Percentiles rank a stretch among this genome's conserved stretches.
Evolutionary conservation across 2,797 vertebrate genomes (phyloP).

Genomic region (Pangasius sanitwongsei): DNA sequence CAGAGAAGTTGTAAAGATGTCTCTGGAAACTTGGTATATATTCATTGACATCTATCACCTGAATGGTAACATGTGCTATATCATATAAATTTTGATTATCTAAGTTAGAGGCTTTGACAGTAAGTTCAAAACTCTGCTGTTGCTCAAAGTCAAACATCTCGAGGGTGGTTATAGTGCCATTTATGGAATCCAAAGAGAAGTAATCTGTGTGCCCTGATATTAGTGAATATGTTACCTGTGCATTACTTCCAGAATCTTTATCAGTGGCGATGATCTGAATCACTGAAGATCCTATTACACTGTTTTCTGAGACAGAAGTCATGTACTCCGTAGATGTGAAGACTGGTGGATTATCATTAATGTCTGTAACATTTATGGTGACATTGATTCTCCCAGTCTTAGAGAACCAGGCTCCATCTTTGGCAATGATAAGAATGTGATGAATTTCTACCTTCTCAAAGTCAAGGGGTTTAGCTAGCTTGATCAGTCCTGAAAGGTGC

Average conservation of each 20-base stretch:
- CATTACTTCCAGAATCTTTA: constrained; percentile 71
- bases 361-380: constrained; percentile 71
- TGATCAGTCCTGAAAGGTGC: constrained; percentile 71
- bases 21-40: constrained; percentile 70
- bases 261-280: constrained; percentile 68
- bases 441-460: constrained; percentile 69
- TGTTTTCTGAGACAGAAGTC: constrained; percentile 71
- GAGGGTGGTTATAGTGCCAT: constrained; percentile 70
- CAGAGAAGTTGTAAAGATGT: constrained; percentile 69
- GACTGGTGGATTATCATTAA: constrained; percentile 77
- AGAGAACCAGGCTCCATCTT: constrained; percentile 73
- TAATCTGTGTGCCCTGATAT: constrained; percentile 69
- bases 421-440: constrained; percentile 66
- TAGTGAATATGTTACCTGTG: constrained; percentile 72
- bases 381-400: constrained; percentile 68
- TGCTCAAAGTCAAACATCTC: constrained; percentile 76
- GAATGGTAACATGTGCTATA: constrained; percentile 68
- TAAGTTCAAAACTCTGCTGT: constrained; percentile 71
- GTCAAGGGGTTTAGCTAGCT: constrained; percentile 69
- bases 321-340: constrained; percentile 67
- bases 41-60: constrained; percentile 76
- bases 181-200: constrained; percentile 71
- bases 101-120: constrained; percentile 71
- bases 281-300: constrained; percentile 65
- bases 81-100: constrained; percentile 65